Evolutionary conservation across 1,140 invertebrate genomes (phyloP).

Genomic region (Penaeus indicus): DNA sequence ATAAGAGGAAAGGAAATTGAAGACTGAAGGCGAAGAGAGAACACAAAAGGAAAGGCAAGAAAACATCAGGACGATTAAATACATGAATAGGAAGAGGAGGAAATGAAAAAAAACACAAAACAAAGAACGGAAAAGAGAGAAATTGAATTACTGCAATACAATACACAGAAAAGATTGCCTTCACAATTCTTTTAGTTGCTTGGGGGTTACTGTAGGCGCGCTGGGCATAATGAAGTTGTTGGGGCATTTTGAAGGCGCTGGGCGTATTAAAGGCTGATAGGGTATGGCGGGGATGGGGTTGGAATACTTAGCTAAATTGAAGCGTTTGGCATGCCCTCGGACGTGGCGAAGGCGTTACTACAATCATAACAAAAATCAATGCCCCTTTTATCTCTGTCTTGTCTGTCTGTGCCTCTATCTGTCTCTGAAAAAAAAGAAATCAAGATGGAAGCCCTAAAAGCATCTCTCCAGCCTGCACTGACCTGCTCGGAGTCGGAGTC

Average conservation of each 20-base stretch:
- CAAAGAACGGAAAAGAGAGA: background rate
- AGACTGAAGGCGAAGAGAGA: background rate
- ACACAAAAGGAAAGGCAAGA: background rate
- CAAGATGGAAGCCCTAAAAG: background rate
- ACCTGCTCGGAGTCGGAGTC: slow-evolving; percentile 66
- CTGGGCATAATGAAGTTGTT: too few species aligned
- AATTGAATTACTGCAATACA: too few species aligned
- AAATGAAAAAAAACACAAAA: background rate
- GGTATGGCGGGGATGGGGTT: too few species aligned
- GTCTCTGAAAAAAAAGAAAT: background rate
- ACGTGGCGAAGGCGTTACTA: too few species aligned
- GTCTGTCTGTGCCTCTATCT: background rate
- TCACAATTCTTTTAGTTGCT: too few species aligned
- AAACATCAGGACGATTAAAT: background rate
- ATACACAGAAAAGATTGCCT: too few species aligned
- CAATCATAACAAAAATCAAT: too few species aligned
- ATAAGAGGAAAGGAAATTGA: background rate
- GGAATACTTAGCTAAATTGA: too few species aligned
- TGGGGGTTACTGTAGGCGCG: too few species aligned
- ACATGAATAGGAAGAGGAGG: background rate
- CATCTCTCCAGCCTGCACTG: background rate
- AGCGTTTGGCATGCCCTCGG: too few species aligned
- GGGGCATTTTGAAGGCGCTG: too few species aligned
- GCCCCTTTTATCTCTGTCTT: background rate
- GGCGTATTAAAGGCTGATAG: too few species aligned